phyloP scores from a whole-genome alignment of 2,888 invertebrate genomes.

The Acrobasis repandana region DNA sequence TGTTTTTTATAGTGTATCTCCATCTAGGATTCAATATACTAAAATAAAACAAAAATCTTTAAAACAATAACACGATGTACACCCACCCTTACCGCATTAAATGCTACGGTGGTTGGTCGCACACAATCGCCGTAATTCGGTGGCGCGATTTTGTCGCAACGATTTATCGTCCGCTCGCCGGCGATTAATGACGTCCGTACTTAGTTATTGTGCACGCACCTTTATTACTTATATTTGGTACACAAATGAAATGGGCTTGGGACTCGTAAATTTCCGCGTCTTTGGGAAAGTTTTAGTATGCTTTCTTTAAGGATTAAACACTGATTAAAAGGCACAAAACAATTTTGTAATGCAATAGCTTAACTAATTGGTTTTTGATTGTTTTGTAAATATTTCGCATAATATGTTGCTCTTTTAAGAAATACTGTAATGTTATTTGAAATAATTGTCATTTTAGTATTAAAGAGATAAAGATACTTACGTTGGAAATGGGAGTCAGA shows the following conservation, averaged over 20 bases:
- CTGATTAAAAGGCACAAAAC: neutral
- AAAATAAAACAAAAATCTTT: neutral
- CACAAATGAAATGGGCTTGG: conserved; percentile 10
- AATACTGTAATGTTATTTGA: no score
- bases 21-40: no score
- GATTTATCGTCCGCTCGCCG: conserved; percentile 13
- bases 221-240: conserved; percentile 18
- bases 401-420: neutral
- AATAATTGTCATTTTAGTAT: no score
- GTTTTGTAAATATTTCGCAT: neutral
- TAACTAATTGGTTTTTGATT: neutral
- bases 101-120: conserved; percentile 37
- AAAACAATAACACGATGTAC: neutral
- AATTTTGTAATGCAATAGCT: neutral
- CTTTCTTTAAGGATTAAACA: neutral
- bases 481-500: no score
- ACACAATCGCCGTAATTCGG: conserved; percentile 59
- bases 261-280: neutral
- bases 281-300: neutral
- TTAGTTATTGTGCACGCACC: conserved; percentile 15
- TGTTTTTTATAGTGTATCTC: no score
- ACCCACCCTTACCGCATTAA: conserved; percentile 23
- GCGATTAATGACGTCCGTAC: conserved; percentile 15
- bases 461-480: no score
- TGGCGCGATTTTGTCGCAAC: conserved; percentile 46